A percentile compares a stretch with the other conserved stretches of the same genome.
These are phyloP conservation scores for Holothuria leucospilota DNA, from an alignment of 53 echinoderm and acorn worm species.

Conservation along the genomic window DNA sequence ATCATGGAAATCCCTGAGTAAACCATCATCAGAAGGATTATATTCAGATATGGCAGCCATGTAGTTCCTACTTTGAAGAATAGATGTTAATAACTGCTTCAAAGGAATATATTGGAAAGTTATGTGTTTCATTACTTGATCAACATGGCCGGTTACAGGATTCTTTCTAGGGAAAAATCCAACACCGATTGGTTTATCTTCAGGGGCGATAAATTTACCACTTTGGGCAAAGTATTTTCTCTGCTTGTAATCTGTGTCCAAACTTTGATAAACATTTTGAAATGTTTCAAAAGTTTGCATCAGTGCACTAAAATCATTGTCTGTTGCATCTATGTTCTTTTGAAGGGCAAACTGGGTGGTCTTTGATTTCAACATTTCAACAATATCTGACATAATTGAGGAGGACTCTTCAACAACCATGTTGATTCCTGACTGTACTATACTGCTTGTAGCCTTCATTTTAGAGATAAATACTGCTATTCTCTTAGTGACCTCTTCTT, in stretches of 20 bases:
- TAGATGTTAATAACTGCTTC: slow-evolving; percentile 24
- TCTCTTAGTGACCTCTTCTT: too few species aligned
- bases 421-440: not conserved
- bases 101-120: slow-evolving; percentile 64
- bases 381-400: slow-evolving; percentile 1
- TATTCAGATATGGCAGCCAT: not conserved
- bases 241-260: slow-evolving; percentile 59
- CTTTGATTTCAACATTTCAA: slow-evolving; percentile 18
- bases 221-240: slow-evolving; percentile 51
- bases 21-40: slow-evolving; percentile 36
- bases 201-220: slow-evolving; percentile 50
- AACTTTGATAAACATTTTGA: slow-evolving; percentile 22
- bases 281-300: not conserved
- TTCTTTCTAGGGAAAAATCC: slow-evolving; percentile 57
- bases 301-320: not conserved
- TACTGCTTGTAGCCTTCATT: too few species aligned
- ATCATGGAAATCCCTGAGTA: slow-evolving; percentile 57
- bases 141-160: slow-evolving; percentile 55
- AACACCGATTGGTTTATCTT: slow-evolving; percentile 50
- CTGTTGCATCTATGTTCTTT: not conserved
- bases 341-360: not conserved
- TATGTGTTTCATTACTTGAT: slow-evolving; percentile 55
- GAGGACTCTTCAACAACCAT: slow-evolving; percentile 15
- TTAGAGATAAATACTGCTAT: too few species aligned
- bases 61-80: slow-evolving; percentile 44